These are phyloP conservation scores for Phylloscopus trochilus DNA, from an alignment of 2,113 vertebrate genomes.

Conservation along the genomic window DNA sequence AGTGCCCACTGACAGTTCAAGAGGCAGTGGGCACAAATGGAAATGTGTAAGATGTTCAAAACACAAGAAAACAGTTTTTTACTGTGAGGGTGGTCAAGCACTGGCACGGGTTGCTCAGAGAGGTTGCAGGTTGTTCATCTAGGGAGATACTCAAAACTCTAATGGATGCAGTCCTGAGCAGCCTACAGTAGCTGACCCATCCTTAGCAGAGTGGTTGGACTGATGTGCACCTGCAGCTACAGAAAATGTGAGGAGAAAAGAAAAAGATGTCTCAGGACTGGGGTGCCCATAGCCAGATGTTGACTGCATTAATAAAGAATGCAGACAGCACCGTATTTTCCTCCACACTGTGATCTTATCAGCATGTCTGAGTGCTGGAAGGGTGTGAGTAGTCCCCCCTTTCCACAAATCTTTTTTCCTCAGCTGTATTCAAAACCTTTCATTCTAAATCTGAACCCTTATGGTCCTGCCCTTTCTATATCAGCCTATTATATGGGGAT, in stretches of 20 bases:
- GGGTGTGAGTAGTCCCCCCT: neutral
- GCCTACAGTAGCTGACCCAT: neutral
- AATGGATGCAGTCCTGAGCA: neutral
- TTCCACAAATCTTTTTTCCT: neutral
- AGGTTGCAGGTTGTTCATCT: neutral
- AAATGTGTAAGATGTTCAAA: neutral
- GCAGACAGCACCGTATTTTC: neutral
- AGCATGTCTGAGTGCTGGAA: neutral
- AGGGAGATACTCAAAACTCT: neutral
- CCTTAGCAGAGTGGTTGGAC: neutral
- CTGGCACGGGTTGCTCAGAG: neutral
- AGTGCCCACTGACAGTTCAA: neutral
- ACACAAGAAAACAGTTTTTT: neutral
- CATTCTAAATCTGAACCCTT: conserved; percentile 12
- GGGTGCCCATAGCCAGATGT: neutral
- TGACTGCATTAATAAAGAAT: neutral
- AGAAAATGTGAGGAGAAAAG: neutral
- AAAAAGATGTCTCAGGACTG: neutral
- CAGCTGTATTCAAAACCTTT: conserved; percentile 24
- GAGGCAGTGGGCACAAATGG: neutral
- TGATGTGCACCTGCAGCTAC: neutral
- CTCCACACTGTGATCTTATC: neutral
- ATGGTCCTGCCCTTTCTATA: conserved; percentile 27
- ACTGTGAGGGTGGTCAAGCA: neutral
- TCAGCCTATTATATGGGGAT: conserved; percentile 16